Base-by-base conservation (phyloP, 2,888 invertebrate species). In the Ectemnius cavifrons region DNA sequence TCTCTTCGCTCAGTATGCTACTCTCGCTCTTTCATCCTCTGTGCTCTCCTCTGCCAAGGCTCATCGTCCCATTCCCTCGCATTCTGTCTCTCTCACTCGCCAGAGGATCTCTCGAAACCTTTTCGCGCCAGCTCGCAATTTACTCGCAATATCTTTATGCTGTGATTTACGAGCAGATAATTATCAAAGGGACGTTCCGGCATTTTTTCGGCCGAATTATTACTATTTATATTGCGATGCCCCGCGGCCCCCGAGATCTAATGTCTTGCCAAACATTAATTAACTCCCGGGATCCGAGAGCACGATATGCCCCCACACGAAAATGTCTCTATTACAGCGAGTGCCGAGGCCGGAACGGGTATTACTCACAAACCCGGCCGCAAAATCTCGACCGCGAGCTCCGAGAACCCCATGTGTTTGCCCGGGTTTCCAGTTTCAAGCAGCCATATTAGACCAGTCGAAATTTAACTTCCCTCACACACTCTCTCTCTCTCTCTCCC, bases 131-230 rank as follows among this genome's bases (percentile, higher is more conserved):
- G 71, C 81, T 88, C 86, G 87, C 89, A 90, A 91, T 91, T 91
- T 90, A 89, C 89, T 88, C 88, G 85, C 90, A 89, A 91, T 91
- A 91, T 90, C 90, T 91, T 91, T 89, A 90, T 89, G 85, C 86
- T 69, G 79, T 81, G 85, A 90, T 91, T 91, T 91, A 91, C 87
- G 90, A 90, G 87, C 89, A 87, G 91, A 91, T 91, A 90, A 90
- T 90, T 87, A 89, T 90, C 91, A 84, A 88, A 88, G 88, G 89
- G 90, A 89, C 89, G 90, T 89, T 90, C 90, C 88, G 88, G 86
- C 86, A 87, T 88, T 89, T 89, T 37, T 89, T 88, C 86, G 83
- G 64, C 84, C 84, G 86, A 88, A 89, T 90, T 89, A 89, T 91
- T 89, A 90, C 90, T 90, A 90, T 90, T 89, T 89, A 89, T 89